Percentiles rank a stretch among this genome's conserved stretches.
phyloP scores from a whole-genome alignment of 2,113 vertebrate species.

The Hemibagrus wyckioides region DNA sequence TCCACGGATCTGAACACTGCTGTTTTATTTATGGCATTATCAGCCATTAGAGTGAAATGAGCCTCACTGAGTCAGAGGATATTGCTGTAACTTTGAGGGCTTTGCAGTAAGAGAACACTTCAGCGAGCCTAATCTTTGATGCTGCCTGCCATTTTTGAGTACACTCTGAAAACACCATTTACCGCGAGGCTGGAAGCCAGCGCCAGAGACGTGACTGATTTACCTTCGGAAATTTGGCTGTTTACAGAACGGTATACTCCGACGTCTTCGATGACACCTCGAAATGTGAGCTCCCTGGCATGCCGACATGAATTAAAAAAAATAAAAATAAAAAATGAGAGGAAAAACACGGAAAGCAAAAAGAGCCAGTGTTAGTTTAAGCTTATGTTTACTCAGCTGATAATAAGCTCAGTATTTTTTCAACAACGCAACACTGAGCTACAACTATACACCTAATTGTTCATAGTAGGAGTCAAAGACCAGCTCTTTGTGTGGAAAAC shows the following conservation, averaged over 20 bases:
- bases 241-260: slow-evolving; percentile 18
- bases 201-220: slow-evolving; percentile 29
- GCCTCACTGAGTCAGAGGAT: slow-evolving; percentile 49
- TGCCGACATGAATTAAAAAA: too few relatives aligned
- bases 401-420: not conserved
- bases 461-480: slow-evolving; percentile 35
- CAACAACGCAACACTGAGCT: not conserved
- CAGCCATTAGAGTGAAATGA: slow-evolving; percentile 52
- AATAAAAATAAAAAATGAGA: not conserved
- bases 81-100: slow-evolving; percentile 48
- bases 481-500: slow-evolving; percentile 17
- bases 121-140: slow-evolving; percentile 40
- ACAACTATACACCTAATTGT: slow-evolving; percentile 38
- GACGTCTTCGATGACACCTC: slow-evolving; percentile 9
- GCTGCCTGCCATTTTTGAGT: slow-evolving; percentile 37
- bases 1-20: slow-evolving; percentile 21
- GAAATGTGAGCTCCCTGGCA: not conserved
- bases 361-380: not conserved
- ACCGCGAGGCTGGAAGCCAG: slow-evolving; percentile 34
- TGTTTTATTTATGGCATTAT: slow-evolving; percentile 54
- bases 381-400: not conserved
- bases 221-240: slow-evolving; percentile 37
- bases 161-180: slow-evolving; percentile 35
- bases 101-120: slow-evolving; percentile 53
- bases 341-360: not conserved